These are phyloP conservation scores for Micromys minutus DNA, from an alignment of 2,113 vertebrate genomes.

Conservation along the genomic window DNA sequence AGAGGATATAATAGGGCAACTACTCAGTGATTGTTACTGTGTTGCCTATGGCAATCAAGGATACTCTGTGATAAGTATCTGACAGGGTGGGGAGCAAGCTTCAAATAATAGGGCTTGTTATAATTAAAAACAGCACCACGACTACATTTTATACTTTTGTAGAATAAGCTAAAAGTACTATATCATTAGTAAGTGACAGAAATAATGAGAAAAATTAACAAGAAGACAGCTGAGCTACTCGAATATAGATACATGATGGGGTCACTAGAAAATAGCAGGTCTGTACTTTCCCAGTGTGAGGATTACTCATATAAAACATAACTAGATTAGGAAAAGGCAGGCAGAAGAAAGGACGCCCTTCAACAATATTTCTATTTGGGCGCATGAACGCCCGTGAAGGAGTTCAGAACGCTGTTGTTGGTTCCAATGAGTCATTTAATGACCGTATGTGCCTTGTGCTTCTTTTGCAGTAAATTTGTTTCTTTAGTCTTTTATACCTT, in stretches of 20 bases:
- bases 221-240: neutral
- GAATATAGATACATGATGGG: neutral
- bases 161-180: neutral
- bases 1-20: too few relatives aligned
- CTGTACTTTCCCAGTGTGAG: neutral
- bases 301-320: neutral
- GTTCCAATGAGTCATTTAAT: neutral
- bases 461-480: neutral
- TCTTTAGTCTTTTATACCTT: neutral
- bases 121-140: neutral
- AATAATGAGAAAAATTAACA: neutral
- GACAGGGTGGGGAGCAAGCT: neutral
- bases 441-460: too few relatives aligned
- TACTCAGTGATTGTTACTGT: neutral
- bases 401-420: neutral
- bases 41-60: rapidly evolving
- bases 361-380: neutral
- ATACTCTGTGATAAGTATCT: neutral
- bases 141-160: neutral
- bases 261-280: neutral
- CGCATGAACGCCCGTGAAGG: neutral
- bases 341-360: neutral
- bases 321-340: neutral
- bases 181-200: neutral
- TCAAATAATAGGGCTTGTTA: neutral